These are phyloP conservation scores for Otus scops DNA, from an alignment of 2,797 vertebrate genomes.

Conservation along the genomic window DNA sequence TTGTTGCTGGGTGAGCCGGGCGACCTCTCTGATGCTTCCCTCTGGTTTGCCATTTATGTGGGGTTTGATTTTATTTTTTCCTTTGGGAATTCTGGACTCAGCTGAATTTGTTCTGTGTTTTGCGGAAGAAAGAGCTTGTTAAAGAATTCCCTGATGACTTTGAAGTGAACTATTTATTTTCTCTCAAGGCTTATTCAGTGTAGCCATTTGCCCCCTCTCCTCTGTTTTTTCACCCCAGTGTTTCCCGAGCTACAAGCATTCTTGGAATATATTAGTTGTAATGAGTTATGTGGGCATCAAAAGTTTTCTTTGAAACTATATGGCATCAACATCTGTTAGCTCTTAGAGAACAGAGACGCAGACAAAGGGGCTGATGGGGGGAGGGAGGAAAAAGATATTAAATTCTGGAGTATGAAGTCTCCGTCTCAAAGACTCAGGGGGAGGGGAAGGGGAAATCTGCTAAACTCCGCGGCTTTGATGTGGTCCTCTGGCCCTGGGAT, in stretches of 20 bases:
- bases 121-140: slow-evolving; percentile 49
- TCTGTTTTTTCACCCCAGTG: slow-evolving; percentile 45
- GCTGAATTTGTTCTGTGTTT: slow-evolving; percentile 37
- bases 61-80: slow-evolving; percentile 16
- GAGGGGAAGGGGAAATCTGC: slow-evolving; percentile 71
- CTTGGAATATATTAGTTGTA: slow-evolving; percentile 70
- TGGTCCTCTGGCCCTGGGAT: slow-evolving; percentile 57
- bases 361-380: slow-evolving; percentile 67
- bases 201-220: slow-evolving; percentile 45
- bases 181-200: slow-evolving; percentile 44
- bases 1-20: background rate
- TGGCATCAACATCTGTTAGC: slow-evolving; percentile 80
- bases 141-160: slow-evolving; percentile 65
- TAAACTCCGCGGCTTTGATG: slow-evolving; percentile 72
- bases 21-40: background rate
- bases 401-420: slow-evolving; percentile 70
- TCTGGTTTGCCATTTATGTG: background rate
- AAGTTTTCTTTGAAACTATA: slow-evolving; percentile 75
- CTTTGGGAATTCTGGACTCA: slow-evolving; percentile 26
- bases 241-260: slow-evolving; percentile 66
- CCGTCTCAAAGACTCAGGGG: slow-evolving; percentile 59
- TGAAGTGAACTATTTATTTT: slow-evolving; percentile 61
- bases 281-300: slow-evolving; percentile 71
- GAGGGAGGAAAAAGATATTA: slow-evolving; percentile 63
- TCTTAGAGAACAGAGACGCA: slow-evolving; percentile 76